Conservation (phyloP, 2,888 invertebrate species). For the Archips xylosteana region DNA sequence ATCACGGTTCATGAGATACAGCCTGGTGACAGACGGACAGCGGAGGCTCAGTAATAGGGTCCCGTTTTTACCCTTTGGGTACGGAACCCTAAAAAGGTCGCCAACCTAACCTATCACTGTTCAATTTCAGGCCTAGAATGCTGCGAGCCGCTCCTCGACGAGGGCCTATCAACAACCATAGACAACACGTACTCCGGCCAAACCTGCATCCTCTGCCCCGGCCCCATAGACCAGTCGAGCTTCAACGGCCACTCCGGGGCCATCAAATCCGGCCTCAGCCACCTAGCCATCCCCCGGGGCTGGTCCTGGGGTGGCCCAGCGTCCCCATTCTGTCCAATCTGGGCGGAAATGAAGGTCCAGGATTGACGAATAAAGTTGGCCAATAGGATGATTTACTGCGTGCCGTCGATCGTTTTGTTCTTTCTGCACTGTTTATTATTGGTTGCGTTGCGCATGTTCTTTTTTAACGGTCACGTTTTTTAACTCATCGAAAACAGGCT, state of each 20-base stretch:
- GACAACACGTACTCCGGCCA: constrained; percentile 64
- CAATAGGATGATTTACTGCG: constrained; percentile 51
- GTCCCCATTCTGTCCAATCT: constrained; percentile 90
- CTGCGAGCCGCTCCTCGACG: constrained; percentile 68
- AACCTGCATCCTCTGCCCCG: constrained; percentile 67
- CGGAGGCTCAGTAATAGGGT: too few relatives aligned
- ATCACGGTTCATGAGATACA: too few relatives aligned
- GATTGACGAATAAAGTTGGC: constrained; percentile 67
- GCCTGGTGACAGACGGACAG: too few relatives aligned
- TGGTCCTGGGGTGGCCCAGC: constrained; percentile 94
- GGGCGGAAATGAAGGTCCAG: constrained; percentile 87
- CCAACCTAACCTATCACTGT: constrained; percentile 15
- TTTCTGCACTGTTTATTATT: constrained; percentile 58
- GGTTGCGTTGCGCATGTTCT: constrained; percentile 52
- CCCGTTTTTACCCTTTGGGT: too few relatives aligned
- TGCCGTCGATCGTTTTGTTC: constrained; percentile 54
- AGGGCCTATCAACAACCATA: constrained; percentile 66
- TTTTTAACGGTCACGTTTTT: constrained; percentile 47
- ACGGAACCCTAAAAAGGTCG: not conserved
- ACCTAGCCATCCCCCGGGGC: constrained; percentile 92
- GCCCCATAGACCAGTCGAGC: constrained; percentile 57
- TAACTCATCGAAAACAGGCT: not conserved
- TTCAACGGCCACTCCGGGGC: constrained; percentile 86
- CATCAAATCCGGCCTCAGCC: constrained; percentile 89
- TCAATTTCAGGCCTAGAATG: constrained; percentile 66